Conservation (phyloP, 2,113 vertebrate species). For the Donacobius atricapilla region DNA sequence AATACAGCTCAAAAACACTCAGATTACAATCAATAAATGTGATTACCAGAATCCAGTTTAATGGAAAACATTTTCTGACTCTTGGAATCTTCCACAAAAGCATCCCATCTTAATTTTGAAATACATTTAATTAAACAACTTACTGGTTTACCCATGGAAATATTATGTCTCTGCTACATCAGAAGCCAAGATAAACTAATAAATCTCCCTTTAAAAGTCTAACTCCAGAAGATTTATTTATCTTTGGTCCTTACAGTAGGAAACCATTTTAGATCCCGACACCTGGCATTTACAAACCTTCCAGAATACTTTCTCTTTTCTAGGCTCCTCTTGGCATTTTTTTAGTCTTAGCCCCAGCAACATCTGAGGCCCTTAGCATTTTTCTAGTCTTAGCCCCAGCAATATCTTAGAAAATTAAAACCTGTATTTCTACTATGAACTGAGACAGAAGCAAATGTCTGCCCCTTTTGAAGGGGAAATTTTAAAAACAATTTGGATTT, state of each 20-base stretch:
- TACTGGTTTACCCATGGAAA: not conserved
- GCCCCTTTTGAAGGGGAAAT: not conserved
- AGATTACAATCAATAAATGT: not conserved
- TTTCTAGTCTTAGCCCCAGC: not conserved
- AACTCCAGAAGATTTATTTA: not conserved
- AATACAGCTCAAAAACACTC: not conserved
- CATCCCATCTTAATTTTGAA: not conserved
- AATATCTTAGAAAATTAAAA: not conserved
- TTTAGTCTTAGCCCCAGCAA: not conserved
- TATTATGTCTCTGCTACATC: not conserved
- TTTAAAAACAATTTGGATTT: not conserved
- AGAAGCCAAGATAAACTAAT: not conserved
- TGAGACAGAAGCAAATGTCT: not conserved
- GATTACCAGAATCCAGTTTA: not conserved
- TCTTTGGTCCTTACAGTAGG: not conserved
- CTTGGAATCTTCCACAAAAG: not conserved
- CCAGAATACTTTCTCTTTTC: not conserved
- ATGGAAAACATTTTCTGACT: not conserved
- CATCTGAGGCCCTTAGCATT: not conserved
- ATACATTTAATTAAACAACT: not conserved
- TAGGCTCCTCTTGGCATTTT: not conserved
- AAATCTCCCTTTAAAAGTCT: not conserved
- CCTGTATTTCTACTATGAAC: not conserved
- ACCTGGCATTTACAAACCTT: not conserved
- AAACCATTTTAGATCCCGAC: not conserved